Evolutionary conservation across 2,888 invertebrate genomes (phyloP), one percentile per base, ranked within the genome.

Genomic region (Drepana falcataria): DNA sequence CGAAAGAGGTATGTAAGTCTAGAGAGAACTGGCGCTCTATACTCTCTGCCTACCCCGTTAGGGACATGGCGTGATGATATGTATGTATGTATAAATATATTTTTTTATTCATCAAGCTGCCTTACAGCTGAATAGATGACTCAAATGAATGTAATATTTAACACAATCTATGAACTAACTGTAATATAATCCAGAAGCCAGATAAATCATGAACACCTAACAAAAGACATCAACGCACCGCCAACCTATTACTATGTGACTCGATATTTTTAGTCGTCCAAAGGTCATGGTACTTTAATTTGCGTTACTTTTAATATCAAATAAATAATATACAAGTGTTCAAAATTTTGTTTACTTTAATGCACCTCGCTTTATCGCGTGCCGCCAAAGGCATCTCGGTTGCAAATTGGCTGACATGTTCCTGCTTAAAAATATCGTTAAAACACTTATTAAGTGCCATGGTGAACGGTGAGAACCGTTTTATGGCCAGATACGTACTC

Each of bases 361-460:
- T 51, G 51, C 40, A 51, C 40, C 51, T 33, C 51, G 40, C 40
- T 51, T 34, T 41, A 51, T 33, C 33, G 5, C 34, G 34, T 34
- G 55, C 74, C 69, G 73, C 63, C 69, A 72, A 75, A 77, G 61
- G 47, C 37, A 77, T 77, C 73, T 60, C 54, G 56, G 51, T 35
- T 49, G 59, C 71, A 75, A 79, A 79, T 80, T 80, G 77, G 68
- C 66, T 53, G 61, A 63, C 67, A 72, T 67, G 64, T 71, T 59
- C 61, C 57, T 55, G 51, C 57, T 58, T 54, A 63, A 58, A 56
- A 9, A 48, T 48, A 54, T 58, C 53, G 55, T 56, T 48, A 53
- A 51, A 54, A 44, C 9, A 9, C 2, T 3, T 44, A 44, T 9
- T 3, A 44, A 44, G 44, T 44, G 44, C 3, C 3, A 44, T 44